Percentiles rank a stretch among this genome's conserved stretches.
Conservation (phyloP, 1,140 invertebrate genomes). For the Brachionus angularis region DNA sequence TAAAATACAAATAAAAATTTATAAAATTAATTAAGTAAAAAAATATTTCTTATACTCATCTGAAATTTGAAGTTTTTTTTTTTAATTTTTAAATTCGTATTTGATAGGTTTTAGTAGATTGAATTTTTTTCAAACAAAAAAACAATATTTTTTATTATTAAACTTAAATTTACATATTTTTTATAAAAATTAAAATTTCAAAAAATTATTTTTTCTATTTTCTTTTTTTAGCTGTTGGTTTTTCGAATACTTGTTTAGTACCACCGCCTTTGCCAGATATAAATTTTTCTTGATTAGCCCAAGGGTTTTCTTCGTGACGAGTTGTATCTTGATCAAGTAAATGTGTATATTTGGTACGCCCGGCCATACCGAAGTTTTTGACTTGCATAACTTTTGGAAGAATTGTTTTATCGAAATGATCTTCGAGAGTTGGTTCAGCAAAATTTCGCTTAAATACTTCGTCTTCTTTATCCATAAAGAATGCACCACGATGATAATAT, state of each 20-base stretch:
- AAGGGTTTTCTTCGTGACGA: conserved; percentile 91
- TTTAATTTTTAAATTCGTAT: no score
- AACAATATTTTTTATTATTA: no score
- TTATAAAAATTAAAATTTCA: background rate
- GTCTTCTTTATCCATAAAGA: conserved; percentile 92
- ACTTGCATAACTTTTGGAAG: conserved; percentile 99
- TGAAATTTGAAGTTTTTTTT: no score
- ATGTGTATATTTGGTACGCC: conserved; percentile 97
- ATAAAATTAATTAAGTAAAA: no score
- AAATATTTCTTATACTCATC: no score
- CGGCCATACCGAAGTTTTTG: conserved; percentile 97
- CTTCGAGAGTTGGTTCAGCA: conserved; percentile 90
- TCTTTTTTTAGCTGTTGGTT: conserved; percentile 61
- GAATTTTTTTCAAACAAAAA: no score
- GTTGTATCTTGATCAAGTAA: conserved; percentile 98
- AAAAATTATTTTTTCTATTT: background rate
- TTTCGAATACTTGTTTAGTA: conserved; percentile 87
- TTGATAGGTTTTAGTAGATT: no score
- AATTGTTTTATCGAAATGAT: conserved; percentile 98
- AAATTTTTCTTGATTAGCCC: conserved; percentile 83
- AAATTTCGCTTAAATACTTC: conserved; percentile 89
- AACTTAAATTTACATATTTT: conserved; percentile 5
- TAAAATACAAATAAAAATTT: no score
- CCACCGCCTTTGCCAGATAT: conserved; percentile 83
- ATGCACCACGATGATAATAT: conserved; percentile 97